These are phyloP conservation scores for Brachionus sp. DNA, from an alignment of 1,140 invertebrate genomes.

Conservation along the genomic window DNA sequence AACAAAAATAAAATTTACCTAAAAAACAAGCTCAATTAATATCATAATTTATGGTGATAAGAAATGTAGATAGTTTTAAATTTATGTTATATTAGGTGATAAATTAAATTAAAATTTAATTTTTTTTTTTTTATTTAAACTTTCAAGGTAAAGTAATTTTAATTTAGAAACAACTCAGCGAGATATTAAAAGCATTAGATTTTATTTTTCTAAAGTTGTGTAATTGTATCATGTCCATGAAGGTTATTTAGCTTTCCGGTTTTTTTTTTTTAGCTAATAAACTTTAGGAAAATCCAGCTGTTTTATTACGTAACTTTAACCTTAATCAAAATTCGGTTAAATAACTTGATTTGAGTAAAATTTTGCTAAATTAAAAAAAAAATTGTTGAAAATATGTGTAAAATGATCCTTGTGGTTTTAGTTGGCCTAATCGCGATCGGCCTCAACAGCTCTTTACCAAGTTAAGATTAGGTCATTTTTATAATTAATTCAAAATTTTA, in stretches of 20 bases:
- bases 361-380: background rate
- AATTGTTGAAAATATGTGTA: background rate
- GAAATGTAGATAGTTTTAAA: background rate
- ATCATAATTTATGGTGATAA: background rate
- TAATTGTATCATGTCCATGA: background rate
- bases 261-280: background rate
- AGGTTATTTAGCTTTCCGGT: background rate
- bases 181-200: background rate
- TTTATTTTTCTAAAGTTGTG: background rate
- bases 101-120: background rate
- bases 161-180: background rate
- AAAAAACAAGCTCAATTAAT: too few relatives aligned
- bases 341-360: background rate
- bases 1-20: too few relatives aligned
- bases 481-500: background rate
- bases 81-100: background rate
- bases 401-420: background rate
- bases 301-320: conserved; percentile 30
- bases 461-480: background rate
- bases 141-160: background rate
- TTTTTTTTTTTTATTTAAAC: background rate
- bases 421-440: background rate
- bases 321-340: background rate
- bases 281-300: conserved; percentile 5
- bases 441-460: background rate